Base-by-base conservation (phyloP, 1,140 invertebrate genomes). In the Drosophila ohnishii region DNA sequence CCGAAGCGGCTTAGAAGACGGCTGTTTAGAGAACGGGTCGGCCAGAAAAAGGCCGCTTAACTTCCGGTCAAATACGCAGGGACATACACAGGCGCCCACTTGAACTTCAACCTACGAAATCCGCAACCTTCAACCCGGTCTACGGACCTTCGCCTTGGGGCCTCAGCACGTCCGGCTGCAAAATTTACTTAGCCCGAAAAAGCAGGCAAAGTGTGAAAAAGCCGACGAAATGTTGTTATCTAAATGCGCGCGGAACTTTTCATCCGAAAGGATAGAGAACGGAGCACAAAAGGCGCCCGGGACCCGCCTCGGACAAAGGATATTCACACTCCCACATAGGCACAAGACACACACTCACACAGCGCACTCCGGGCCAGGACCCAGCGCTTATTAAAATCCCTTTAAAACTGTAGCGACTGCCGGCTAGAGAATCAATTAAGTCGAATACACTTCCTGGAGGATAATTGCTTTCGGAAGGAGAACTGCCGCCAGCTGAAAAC, bases 381-480 rank as follows among this genome's bases (percentile, higher is more conserved):
- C 13, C 13, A 25, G 84, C 77, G 74, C 84, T 88, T 88, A 88
- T 80, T 88, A 73, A 82, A 88, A 88, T 88, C 84, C 84, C 70
- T 88, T 88, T 88, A 78, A 80, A 80, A 88, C 65, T 71, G 80
- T 78, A 66, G 79, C 76, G 75, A 75, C 77, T 84, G 64, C 61
- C 77, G 60, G 59, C 60, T 59, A 47, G 66, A 77, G 83, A 88
- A 88, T 88, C 84, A 88, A 88, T 88, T 88, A 88, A 88, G 84
- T 88, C 84, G 85, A 84, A 84, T 83, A 84, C 84, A 84, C 84
- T 88, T 88, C 84, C 84, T 78, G 71, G 44, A 84, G 84, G 80
- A 88, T 88, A 88, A 88, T 88, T 88, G 82, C 82, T 86, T 86
- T 86, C 78, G 82, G 76, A 86, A 86, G 73, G 82, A 62, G 77